Base-by-base conservation (phyloP, 1,140 invertebrate genomes). In the Pogonomyrmex californicus region DNA sequence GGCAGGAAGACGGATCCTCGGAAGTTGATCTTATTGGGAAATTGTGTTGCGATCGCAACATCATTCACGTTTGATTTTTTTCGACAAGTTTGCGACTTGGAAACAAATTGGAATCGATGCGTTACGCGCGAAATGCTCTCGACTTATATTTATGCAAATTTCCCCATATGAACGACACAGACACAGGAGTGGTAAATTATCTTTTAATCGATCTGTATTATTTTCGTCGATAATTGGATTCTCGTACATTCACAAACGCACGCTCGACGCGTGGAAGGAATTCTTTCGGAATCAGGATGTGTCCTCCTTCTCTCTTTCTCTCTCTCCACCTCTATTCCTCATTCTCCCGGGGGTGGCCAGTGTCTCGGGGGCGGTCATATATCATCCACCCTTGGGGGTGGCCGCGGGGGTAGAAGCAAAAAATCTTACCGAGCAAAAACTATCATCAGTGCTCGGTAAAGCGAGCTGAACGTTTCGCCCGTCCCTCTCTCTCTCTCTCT, bases 301-400 rank as follows among this genome's bases (percentile, higher is more conserved):
- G 77, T 90, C 89, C 86, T 83, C 71, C 47, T 60, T 58, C 63
- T 54, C 70, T 86, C 81, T 82, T 63, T 75, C 73, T 88, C 78
- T 65, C 76, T 81, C 86, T 85, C 33, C 78, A 58, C 63, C 65
- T 71, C 73, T 86, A 62, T 78, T 85, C 76, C 83, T 88, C 90
- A 90, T 92, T 89, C 91, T 92, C 88, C 86, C 81, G 91, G 92
- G 93, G 94, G 94, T 93, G 93, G 92, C 94, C 92, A 94, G 93
- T 94, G 94, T 95, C 94, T 95, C 94, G 93, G 94, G 94, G 94
- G 94, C 93, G 93, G 94, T 93, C 94, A 95, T 95, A 95, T 95
- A 95, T 95, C 94, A 95, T 95, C 93, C 94, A 94, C 94, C 94
- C 91, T 89, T 88, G 88, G 91, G 92, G 90, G 91, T 91, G 90